These are phyloP conservation scores for Ennomos erosarius DNA, from an alignment of 2,888 invertebrate genomes.

Conservation along the genomic window DNA sequence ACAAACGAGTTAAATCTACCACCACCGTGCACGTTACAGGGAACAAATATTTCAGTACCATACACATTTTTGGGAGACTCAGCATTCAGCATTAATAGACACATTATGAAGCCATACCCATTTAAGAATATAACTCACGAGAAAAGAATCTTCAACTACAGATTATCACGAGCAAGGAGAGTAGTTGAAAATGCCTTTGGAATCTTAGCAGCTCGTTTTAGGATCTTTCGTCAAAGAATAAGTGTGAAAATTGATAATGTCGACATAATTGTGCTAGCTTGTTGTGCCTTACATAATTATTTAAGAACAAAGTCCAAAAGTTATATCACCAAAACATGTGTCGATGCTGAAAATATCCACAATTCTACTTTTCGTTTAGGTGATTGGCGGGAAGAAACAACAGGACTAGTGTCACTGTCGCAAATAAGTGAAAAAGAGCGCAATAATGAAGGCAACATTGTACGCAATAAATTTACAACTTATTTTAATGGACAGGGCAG, in stretches of 20 bases:
- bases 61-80: slow-evolving; percentile 29
- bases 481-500: slow-evolving; percentile 30
- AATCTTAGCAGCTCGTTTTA: slow-evolving; percentile 22
- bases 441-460: slow-evolving; percentile 36
- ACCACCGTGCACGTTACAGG: slow-evolving; percentile 25
- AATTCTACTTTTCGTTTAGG: slow-evolving; percentile 31
- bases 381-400: slow-evolving; percentile 34
- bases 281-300: slow-evolving; percentile 46
- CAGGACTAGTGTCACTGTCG: slow-evolving; percentile 30
- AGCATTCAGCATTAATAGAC: slow-evolving; percentile 28
- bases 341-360: slow-evolving; percentile 26
- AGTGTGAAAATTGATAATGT: slow-evolving; percentile 30
- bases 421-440: slow-evolving; percentile 33
- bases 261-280: slow-evolving; percentile 27
- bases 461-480: slow-evolving; percentile 34
- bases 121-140: slow-evolving; percentile 26
- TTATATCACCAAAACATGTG: slow-evolving; percentile 24
- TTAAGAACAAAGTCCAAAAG: slow-evolving; percentile 42
- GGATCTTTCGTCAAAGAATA: slow-evolving; percentile 21
- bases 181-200: too few relatives aligned
- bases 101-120: slow-evolving; percentile 33
- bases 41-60: slow-evolving; percentile 31
- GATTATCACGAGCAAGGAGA: too few relatives aligned
- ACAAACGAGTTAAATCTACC: slow-evolving; percentile 27
- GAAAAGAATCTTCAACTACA: background rate